These are phyloP conservation scores for Pomatorhinus ruficollis DNA, from an alignment of 2,113 vertebrate species.

Conservation along the genomic window DNA sequence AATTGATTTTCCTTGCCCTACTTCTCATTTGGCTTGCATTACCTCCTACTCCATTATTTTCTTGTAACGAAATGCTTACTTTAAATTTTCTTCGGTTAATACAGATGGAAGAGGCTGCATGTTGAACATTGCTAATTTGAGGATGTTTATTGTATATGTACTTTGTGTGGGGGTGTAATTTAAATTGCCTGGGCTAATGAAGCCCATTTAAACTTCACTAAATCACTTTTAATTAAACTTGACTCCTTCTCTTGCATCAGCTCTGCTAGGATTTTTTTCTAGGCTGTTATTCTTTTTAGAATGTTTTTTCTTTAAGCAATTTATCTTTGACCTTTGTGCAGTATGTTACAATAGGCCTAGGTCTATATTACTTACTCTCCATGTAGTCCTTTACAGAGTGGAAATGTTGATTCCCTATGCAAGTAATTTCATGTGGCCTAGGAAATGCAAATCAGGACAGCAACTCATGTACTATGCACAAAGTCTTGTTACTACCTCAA, in stretches of 20 bases:
- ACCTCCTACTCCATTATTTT: not conserved
- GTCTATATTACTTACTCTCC: not conserved
- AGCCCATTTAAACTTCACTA: not conserved
- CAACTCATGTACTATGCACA: not conserved
- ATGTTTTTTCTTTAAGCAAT: not conserved
- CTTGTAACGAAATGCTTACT: not conserved
- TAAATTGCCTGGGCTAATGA: not conserved
- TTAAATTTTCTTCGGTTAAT: not conserved
- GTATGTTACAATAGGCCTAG: not conserved
- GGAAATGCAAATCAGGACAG: not conserved
- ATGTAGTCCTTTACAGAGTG: not conserved
- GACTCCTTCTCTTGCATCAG: rapidly evolving
- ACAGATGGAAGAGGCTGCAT: not conserved
- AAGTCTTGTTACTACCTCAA: not conserved
- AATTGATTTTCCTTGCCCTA: constrained; percentile 10
- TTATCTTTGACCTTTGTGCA: not conserved
- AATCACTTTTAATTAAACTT: not conserved
- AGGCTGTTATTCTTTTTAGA: not conserved
- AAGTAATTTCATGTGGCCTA: not conserved
- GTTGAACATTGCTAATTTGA: not conserved
- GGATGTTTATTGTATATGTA: not conserved
- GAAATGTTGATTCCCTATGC: not conserved
- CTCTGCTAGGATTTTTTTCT: not conserved
- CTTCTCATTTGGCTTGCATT: not conserved
- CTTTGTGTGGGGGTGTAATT: not conserved